These are phyloP conservation scores for Montipora sp. DNA, from an alignment of 64 coral and sea anemone species.

Conservation along the genomic window DNA sequence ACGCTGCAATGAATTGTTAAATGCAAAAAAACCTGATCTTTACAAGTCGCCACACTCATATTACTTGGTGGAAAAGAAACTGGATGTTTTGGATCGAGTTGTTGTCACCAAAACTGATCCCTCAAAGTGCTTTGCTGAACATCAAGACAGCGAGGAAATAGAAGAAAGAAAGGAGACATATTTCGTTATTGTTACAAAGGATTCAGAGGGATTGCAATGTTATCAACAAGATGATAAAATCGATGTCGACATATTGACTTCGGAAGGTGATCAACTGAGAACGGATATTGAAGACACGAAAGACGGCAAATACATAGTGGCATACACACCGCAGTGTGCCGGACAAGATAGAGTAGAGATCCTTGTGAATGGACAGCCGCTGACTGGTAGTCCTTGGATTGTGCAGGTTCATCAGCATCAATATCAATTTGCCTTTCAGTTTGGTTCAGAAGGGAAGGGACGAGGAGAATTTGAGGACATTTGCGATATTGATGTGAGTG, in stretches of 20 bases:
- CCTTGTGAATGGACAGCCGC: conserved; percentile 8
- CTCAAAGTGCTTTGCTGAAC: no score
- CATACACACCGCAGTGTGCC: no score
- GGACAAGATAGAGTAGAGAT: not conserved
- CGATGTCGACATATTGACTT: no score
- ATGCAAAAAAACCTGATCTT: not conserved
- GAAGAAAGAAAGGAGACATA: not conserved
- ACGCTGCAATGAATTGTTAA: not conserved
- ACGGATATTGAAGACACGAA: not conserved
- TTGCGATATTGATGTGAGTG: no score
- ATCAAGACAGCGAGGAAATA: no score
- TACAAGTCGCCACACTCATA: not conserved
- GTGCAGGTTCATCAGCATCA: not conserved
- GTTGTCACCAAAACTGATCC: not conserved
- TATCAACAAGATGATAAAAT: no score
- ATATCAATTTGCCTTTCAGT: no score
- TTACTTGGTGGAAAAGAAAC: not conserved
- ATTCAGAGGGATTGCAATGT: no score
- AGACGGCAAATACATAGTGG: not conserved
- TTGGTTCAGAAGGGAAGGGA: no score
- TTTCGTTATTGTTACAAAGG: not conserved
- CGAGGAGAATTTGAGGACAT: no score
- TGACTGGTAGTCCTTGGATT: not conserved
- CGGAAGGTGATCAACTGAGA: not conserved
- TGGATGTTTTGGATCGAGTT: not conserved